These are phyloP conservation scores for Maylandia zebra DNA, from an alignment of 2,113 vertebrate genomes.

Conservation along the genomic window DNA sequence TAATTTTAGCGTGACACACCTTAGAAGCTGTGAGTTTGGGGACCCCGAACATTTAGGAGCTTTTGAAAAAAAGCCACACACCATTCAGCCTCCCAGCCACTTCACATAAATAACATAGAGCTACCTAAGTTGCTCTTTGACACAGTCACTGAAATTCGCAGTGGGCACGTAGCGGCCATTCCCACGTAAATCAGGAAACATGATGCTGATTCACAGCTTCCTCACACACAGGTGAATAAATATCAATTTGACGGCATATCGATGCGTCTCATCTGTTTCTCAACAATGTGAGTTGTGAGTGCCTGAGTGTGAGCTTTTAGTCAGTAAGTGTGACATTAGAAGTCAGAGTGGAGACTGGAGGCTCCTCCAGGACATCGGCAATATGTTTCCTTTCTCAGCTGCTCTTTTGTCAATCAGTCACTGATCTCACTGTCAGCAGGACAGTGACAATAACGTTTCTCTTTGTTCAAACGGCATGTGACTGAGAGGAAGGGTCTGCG, in stretches of 20 bases:
- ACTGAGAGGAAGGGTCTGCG: constrained; percentile 63
- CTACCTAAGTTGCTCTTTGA: neutral
- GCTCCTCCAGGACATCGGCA: constrained; percentile 49
- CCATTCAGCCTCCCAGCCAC: neutral
- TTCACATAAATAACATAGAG: neutral
- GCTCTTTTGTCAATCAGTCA: constrained; percentile 41
- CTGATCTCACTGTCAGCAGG: constrained; percentile 52
- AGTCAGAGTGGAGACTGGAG: neutral
- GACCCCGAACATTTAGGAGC: neutral
- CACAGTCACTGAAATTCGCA: constrained; percentile 7
- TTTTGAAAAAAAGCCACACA: neutral
- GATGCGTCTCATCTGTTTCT: neutral
- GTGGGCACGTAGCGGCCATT: neutral
- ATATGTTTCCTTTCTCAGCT: constrained; percentile 55
- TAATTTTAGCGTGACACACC: neutral
- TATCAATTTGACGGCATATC: neutral
- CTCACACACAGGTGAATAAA: neutral
- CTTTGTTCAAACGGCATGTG: constrained; percentile 57
- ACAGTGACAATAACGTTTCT: constrained; percentile 44
- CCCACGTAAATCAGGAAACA: neutral
- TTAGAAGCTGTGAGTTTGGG: neutral
- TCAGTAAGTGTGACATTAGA: neutral
- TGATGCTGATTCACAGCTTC: neutral
- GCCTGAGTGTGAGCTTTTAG: neutral
- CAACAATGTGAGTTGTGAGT: neutral